Evolutionary conservation across 1,140 invertebrate genomes (phyloP).

Genomic region (Leptinotarsa lineolata): DNA sequence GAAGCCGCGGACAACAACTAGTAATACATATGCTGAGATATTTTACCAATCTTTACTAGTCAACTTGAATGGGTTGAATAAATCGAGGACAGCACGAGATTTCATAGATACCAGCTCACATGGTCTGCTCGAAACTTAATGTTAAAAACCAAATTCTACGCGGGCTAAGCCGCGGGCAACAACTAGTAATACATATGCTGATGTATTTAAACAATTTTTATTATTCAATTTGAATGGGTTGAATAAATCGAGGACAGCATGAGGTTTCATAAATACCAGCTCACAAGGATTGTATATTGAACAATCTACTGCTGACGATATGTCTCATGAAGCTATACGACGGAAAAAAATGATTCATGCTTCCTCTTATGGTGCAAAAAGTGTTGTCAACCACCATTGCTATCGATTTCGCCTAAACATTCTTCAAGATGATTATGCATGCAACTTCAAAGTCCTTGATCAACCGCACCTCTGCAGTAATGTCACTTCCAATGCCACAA

Average conservation of each 20-base stretch:
- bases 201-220: background rate
- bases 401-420: no score
- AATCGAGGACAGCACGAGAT: background rate
- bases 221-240: background rate
- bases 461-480: background rate
- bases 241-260: background rate
- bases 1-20: no score
- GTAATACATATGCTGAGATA: background rate
- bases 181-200: background rate
- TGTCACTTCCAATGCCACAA: background rate
- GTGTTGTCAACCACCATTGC: no score
- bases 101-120: background rate
- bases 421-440: background rate
- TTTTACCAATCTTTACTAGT: background rate
- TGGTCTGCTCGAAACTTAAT: no score
- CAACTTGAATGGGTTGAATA: background rate
- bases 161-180: no score
- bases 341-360: no score
- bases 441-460: background rate
- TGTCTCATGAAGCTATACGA: no score
- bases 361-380: no score
- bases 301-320: no score
- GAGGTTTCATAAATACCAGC: background rate
- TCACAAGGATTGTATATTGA: background rate
- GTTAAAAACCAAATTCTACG: no score